Evolutionary conservation across 2,888 invertebrate genomes (phyloP), one percentile per base, ranked within the genome.

Genomic region (Tineola bisselliella): DNA sequence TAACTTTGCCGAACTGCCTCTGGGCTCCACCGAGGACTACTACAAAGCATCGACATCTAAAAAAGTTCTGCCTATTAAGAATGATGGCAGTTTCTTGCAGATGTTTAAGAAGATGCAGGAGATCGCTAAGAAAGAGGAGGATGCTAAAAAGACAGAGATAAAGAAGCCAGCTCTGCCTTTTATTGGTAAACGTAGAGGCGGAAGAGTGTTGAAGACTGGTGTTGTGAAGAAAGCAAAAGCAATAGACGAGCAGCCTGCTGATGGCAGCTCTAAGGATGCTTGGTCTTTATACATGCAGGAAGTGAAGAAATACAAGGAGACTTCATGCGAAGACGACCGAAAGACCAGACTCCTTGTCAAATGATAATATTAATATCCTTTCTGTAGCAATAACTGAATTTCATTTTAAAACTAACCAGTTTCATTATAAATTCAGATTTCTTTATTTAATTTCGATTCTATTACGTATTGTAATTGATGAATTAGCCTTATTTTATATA

Each of bases 271-370:
- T 0, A 94, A 93, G 73, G 96, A 97, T 79, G 95, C 96, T 12
- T 97, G 97, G 97, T 93, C 96, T 0, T 89, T 95, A 25, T 97
- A 97, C 75, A 92, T 97, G 91, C 94, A 94, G 63, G 97, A 97
- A 89, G 97, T 97, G 15, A 93, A 95, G 73, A 94, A 94, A 73
- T 97, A 97, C 76, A 93, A 95, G 73, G 95, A 95, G 77, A 93
- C 95, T 61, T 95, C 95, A 64, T 97, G 97, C 78, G 95, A 96
- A 77, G 95, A 96, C 69, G 96, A 96, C 74, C 90, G 93, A 65
- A 96, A 96, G 81, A 96, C 95, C 56, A 90, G 97, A 68, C 96
- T 96, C 8, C 89, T 97, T 64, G 95, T 96, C 63, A 96, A 96
- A 91, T 97, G 91, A 89, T 70, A 43, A 4, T 13, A 3, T 43